phyloP scores from a whole-genome alignment of 2,113 vertebrate genomes.

The Nerophis lumbriciformis region DNA sequence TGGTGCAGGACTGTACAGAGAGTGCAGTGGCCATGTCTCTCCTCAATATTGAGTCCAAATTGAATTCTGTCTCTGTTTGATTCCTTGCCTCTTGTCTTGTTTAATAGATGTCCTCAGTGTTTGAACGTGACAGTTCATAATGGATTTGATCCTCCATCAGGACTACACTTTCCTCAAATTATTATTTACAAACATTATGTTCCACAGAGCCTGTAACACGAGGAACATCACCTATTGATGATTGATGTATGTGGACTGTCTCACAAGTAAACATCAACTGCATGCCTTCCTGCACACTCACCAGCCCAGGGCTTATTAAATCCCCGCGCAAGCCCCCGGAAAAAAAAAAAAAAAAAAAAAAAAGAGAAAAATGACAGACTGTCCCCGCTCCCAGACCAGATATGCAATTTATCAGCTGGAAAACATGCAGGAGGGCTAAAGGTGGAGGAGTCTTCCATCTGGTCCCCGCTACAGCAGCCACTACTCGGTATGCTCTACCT shows the following conservation, averaged over 20 bases:
- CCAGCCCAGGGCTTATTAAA: conserved; percentile 30
- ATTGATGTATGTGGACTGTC: conserved; percentile 27
- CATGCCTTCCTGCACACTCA: conserved; percentile 30
- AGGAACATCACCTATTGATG: conserved; percentile 6
- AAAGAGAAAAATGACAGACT: conserved; percentile 41
- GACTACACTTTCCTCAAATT: conserved; percentile 6
- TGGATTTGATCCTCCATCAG: conserved; percentile 4
- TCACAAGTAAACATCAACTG: conserved; percentile 32
- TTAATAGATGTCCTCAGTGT: no score
- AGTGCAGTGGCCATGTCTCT: no score
- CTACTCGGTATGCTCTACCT: conserved; percentile 64
- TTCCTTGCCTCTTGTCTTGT: no score
- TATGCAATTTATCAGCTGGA: conserved; percentile 64
- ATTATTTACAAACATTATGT: no score
- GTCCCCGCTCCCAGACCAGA: conserved; percentile 41
- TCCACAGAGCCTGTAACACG: not conserved
- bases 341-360: conserved; percentile 36
- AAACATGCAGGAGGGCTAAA: conserved; percentile 65
- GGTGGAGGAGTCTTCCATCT: conserved; percentile 56
- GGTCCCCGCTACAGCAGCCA: conserved; percentile 52
- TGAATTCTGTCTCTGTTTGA: no score
- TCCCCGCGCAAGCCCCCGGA: conserved; percentile 1
- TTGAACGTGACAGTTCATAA: no score
- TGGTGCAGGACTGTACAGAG: no score
- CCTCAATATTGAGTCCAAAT: no score